Evolutionary conservation across 2,113 vertebrate species (phyloP), one percentile per base, ranked within the genome.

Genomic region (Empidonax alnorum): DNA sequence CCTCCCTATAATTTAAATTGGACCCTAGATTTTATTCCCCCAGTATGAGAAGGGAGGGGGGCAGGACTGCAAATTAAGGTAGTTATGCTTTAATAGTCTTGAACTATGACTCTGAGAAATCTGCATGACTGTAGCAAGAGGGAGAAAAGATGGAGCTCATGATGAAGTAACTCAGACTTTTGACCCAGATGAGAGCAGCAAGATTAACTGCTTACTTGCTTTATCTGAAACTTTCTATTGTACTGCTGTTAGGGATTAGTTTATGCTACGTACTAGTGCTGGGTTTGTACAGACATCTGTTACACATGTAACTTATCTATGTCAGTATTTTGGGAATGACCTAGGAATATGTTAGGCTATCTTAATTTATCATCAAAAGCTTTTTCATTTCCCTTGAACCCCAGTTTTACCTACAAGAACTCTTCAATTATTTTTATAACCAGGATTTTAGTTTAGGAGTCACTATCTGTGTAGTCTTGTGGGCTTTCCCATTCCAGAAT

Each of bases 71-170:
- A 67, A 62, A 66, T 85, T 58, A 58, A 18, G 15, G 2, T 91
- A 79, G 93, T 73, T 94, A 58, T 1, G 30, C n/a, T 88, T 91
- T 75, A 81, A 52, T 52, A 25, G 44, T 78, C 15, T 68, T 96
- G 81, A 87, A 91, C 93, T 93, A 15, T 87, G 91, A 35, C 41
- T 89, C 78, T 5, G 16, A 41, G 58, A 61, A 73, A 77, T 63
- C 63, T 63, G 7, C 30, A 5, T 88, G 67, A 67, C 55, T 3
- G 2, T 31, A 87, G 42, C 0, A 0, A 50, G 15, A 9, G 35
- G 14, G 12, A 52, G 62, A 75, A 73, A 72, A 69, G 16, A 23
- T 90, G 46, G 23, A 1, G 6, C 84, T 91, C 53, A 66, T 47
- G 23, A 19, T 84, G 47, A 84, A 80, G 37, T 75, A 84, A 76